These are phyloP conservation scores for Petrolisthes manimaculis DNA, from an alignment of 2,888 invertebrate genomes.

Conservation along the genomic window DNA sequence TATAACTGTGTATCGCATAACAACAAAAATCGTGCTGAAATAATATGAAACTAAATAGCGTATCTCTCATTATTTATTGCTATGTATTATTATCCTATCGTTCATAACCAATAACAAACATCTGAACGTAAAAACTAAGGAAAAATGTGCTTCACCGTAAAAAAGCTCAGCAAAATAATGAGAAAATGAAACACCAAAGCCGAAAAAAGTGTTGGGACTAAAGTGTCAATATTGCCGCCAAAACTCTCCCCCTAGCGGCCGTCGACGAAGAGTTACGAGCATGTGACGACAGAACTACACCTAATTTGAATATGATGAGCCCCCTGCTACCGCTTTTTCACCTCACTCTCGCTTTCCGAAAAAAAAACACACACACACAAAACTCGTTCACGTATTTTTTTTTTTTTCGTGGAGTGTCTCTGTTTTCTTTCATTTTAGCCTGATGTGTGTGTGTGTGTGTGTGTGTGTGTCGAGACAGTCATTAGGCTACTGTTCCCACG, in stretches of 20 bases:
- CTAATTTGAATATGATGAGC: constrained; percentile 52
- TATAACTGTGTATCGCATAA: too few relatives aligned
- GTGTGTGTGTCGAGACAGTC: background rate
- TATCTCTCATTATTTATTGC: too few relatives aligned
- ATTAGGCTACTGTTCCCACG: constrained; percentile 23
- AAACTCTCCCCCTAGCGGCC: background rate
- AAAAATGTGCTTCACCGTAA: background rate
- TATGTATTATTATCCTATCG: too few relatives aligned
- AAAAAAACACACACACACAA: too few relatives aligned
- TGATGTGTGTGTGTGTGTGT: background rate
- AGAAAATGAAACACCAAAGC: background rate
- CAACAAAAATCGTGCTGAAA: too few relatives aligned
- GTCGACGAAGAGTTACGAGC: constrained; percentile 33
- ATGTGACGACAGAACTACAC: constrained; percentile 33
- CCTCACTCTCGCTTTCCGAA: background rate
- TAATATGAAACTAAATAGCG: too few relatives aligned
- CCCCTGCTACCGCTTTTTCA: background rate
- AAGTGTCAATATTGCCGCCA: too few relatives aligned
- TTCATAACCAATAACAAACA: too few relatives aligned
- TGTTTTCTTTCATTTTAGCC: constrained; percentile 1
- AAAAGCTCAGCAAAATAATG: background rate
- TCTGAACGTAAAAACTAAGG: background rate
- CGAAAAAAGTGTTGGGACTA: too few relatives aligned
- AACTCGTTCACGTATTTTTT: background rate
- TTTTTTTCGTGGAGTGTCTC: background rate